phyloP scores from a whole-genome alignment of 1,140 invertebrate genomes.

The Pachypeltis micranthus region DNA sequence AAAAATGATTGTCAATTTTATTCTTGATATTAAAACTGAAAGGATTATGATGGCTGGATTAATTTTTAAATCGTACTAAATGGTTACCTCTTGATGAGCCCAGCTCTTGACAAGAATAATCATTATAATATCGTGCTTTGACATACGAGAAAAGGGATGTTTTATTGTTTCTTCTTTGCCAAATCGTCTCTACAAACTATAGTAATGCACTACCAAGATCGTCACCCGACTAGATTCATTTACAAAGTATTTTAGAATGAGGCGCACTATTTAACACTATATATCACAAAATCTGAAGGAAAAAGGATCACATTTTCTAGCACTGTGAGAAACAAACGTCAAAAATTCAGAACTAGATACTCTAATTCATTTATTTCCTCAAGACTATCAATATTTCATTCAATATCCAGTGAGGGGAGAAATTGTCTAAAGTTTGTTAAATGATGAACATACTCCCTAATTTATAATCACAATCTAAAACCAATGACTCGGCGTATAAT shows the following conservation, averaged over 20 bases:
- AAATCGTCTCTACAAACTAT: neutral
- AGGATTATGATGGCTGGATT: neutral
- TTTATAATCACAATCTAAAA: neutral
- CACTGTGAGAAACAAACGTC: neutral
- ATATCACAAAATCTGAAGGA: slow-evolving; percentile 10
- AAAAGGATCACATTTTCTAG: slow-evolving; percentile 10
- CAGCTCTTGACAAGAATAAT: slow-evolving; percentile 3
- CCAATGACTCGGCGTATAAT: neutral
- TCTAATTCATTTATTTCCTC: neutral
- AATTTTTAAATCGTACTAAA: neutral
- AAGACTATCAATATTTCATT: too few species aligned
- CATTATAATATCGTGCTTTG: too few species aligned
- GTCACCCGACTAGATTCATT: slow-evolving; percentile 6
- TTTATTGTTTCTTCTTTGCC: neutral
- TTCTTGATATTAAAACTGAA: neutral
- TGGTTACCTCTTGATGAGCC: neutral
- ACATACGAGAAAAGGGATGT: neutral
- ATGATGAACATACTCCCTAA: too few species aligned
- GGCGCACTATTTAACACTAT: neutral
- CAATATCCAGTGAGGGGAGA: neutral
- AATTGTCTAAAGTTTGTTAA: neutral
- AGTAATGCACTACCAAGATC: slow-evolving; percentile 4
- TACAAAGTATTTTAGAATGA: slow-evolving; percentile 10
- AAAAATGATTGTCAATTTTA: slow-evolving; percentile 12
- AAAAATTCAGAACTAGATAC: neutral